A percentile compares a stretch with the other conserved stretches of the same genome.
Evolutionary conservation across 1,140 invertebrate species (phyloP).

Genomic region (Drosophila equinoxialis): DNA sequence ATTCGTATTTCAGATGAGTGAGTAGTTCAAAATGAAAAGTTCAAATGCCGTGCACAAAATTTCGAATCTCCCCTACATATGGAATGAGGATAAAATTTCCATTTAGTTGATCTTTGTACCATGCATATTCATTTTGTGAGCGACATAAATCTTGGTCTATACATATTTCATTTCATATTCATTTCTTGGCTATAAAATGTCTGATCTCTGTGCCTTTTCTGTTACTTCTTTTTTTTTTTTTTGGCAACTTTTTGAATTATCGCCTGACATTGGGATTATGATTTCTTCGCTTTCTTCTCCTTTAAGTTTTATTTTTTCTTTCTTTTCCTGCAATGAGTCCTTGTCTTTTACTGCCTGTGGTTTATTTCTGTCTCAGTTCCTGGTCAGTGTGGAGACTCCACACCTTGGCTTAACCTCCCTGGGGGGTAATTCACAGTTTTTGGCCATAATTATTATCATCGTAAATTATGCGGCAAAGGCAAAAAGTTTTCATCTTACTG

Average conservation of each 20-base stretch:
- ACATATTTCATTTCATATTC: slow-evolving; percentile 24
- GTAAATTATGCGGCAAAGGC: slow-evolving; percentile 68
- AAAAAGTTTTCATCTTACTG: slow-evolving; percentile 23
- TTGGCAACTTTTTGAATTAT: slow-evolving; percentile 69
- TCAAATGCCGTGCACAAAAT: too few species aligned
- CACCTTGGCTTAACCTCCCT: slow-evolving; percentile 59
- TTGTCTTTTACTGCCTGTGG: too few species aligned
- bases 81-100: too few species aligned
- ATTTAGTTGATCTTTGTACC: not conserved
- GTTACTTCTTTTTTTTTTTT: slow-evolving; percentile 6
- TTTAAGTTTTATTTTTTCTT: slow-evolving; percentile 54
- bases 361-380: slow-evolving; percentile 1
- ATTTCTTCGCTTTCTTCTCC: slow-evolving; percentile 65
- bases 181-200: slow-evolving; percentile 26
- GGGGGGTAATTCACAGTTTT: slow-evolving; percentile 75
- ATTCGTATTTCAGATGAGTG: too few species aligned
- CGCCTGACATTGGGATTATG: slow-evolving; percentile 82
- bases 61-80: too few species aligned
- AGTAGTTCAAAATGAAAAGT: too few species aligned
- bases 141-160: slow-evolving; percentile 24
- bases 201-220: slow-evolving; percentile 37
- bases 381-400: slow-evolving; percentile 11
- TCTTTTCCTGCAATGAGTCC: slow-evolving; percentile 27
- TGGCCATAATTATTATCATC: slow-evolving; percentile 80
- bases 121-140: slow-evolving; percentile 17